Base-by-base conservation (phyloP, 37 sponge, comb jelly and placozoan species). In the Aplysina aerophoba region DNA sequence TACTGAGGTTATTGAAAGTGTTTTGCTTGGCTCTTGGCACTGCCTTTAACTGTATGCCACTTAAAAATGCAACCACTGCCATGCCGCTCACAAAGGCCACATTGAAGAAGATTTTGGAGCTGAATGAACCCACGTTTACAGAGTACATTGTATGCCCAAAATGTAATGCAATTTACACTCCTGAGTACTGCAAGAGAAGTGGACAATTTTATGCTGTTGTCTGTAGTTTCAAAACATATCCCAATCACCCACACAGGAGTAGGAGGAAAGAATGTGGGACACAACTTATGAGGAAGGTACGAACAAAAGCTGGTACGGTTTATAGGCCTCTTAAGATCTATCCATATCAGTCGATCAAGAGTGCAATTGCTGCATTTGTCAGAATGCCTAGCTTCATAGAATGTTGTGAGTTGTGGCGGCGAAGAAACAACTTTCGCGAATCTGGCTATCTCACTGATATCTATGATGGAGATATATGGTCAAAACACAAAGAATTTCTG, bases 111-210 rank as follows among this genome's bases (percentile, higher is more conserved):
- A 17, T 17, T 17, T 20, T 57, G 15, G 59, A 57, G 59, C 59
- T 57, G 17, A 15, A 57, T 17, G 17, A 57, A 57, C 27, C 20
- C 56, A n/a, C 55, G 34, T 81, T 81, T 24, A 56, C 55, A 38
- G 80, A 83, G 67, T 88, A 79, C 77, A 68, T 62, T 65, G 89
- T 88, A 19, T 88, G 89, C 64, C 89, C 78, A 20, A 81, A 58
- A 4, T 87, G 88, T 68, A 25, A 24, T 55, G 22, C 75, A 21
- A 30, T 82, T 15, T 87, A 87, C 39, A 31, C 59, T 4, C 14
- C 37, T 24, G 56, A 53, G 21, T 61, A 41, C 24, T 73, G 83
- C 20, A 74, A 27, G 58, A 24, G 20, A 81, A 56, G 37, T 81
- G 14, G 31, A 27, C 5, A 53, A 57, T 27, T 6, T 21, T 15